Evolutionary conservation across 2,113 vertebrate genomes (phyloP), one percentile per base, ranked within the genome.

Genomic region (Polypterus senegalus): DNA sequence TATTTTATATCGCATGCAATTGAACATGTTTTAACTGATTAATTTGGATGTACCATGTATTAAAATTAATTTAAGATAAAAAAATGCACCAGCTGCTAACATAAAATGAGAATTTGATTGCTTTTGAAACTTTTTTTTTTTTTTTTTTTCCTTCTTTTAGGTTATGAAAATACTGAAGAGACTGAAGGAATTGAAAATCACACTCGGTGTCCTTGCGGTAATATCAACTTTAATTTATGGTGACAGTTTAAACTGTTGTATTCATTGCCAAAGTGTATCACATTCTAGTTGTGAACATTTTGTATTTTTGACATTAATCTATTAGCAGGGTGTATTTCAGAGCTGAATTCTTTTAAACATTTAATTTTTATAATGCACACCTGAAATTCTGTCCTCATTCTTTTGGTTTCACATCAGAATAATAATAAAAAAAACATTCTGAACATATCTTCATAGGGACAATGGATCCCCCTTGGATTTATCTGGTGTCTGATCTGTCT

Each of bases 151-250:
- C 27, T 3, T 27, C 27, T 27, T 27, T 4, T 66, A 94, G 92
- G 78, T 95, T 70, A 67, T 88, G 57, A 84, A 87, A 70, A 73
- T 70, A 57, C 76, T 95, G 64, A 81, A 86, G 63, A 77, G 75
- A 70, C 81, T 92, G 27, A 81, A 86, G 68, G 73, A 79, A 66
- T 76, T 94, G 73, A 77, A 92, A 71, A 76, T 94, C 47, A 88
- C 89, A 0, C 67, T 90, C 64, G 86, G 91, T 57, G 70, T 91
- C 75, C 83, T 94, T 66, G 68, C 75, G 69, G 92, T 94, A 78
- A 89, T 90, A 82, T 27, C 27, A 27, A 27, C 27, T 27, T 27
- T 27, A 27, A 27, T 27, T 27, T 27, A 1, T 27, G 27, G 27
- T 27, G 27, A 27, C 27, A 27, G 27, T 27, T 27, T 27, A 27